A percentile compares a stretch with the other conserved stretches of the same genome.
phyloP scores from a whole-genome alignment of 2,797 vertebrate genomes.

The Urosaurus nigricauda region DNA sequence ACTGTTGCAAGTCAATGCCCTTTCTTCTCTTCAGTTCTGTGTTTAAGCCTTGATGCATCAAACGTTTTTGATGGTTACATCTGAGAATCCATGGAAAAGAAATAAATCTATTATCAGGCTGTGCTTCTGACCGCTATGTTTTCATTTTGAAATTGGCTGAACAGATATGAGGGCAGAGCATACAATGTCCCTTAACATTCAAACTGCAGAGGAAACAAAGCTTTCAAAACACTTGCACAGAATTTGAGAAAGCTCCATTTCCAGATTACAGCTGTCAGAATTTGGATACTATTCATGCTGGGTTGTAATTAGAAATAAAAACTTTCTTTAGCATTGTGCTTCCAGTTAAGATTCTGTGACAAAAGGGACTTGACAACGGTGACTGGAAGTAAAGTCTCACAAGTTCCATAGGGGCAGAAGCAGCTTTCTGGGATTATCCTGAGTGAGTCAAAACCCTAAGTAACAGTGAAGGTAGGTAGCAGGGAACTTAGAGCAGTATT shows the following conservation, averaged over 20 bases:
- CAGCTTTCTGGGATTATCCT: too few relatives aligned
- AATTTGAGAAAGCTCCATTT: background rate
- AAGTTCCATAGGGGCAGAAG: too few relatives aligned
- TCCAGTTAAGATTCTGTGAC: background rate
- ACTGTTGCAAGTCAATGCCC: background rate
- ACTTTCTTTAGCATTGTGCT: too few relatives aligned
- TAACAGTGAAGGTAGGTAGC: too few relatives aligned
- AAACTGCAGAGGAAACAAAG: background rate
- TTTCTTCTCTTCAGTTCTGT: background rate
- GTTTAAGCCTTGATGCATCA: background rate
- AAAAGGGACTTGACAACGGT: background rate
- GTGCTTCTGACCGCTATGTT: background rate
- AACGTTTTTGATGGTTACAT: background rate
- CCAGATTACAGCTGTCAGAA: too few relatives aligned
- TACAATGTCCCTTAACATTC: background rate
- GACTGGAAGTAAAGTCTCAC: conserved; percentile 1
- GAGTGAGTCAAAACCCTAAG: too few relatives aligned
- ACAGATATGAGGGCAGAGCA: background rate
- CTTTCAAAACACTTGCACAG: conserved; percentile 1
- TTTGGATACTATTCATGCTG: too few relatives aligned
- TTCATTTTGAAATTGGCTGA: background rate
- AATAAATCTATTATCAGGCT: background rate
- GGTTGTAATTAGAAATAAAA: too few relatives aligned
- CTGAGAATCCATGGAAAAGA: background rate
- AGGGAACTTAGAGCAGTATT: too few relatives aligned